Conservation (phyloP, 2,888 invertebrate genomes). For the Apodemia zela region DNA sequence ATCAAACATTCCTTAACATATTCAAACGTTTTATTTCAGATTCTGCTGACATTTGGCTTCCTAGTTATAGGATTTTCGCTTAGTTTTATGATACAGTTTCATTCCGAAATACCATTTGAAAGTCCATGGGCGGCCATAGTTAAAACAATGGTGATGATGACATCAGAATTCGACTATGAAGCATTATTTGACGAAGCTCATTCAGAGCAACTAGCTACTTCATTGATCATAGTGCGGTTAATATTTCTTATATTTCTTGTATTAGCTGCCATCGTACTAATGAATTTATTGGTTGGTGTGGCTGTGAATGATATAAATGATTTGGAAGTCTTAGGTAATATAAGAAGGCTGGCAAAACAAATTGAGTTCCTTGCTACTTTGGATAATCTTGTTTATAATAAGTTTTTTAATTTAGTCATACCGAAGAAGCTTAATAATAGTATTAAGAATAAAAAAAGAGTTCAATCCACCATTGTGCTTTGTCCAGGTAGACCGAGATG, state of each 20-base stretch:
- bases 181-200: constrained; percentile 70
- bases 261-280: constrained; percentile 78
- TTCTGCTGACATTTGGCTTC: constrained; percentile 68
- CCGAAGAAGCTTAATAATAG: constrained; percentile 52
- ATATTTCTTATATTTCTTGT: constrained; percentile 77
- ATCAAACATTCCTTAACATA: background rate
- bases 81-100: constrained; percentile 79
- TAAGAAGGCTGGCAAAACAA: constrained; percentile 76
- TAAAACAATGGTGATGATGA: constrained; percentile 82
- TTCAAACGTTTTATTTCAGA: constrained; percentile 51
- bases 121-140: constrained; percentile 75
- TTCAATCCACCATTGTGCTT: constrained; percentile 48
- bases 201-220: constrained; percentile 56
- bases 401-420: constrained; percentile 54
- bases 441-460: constrained; percentile 60
- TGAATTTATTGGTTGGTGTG: constrained; percentile 81
- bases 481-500: constrained; percentile 65
- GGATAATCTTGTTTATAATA: constrained; percentile 74
- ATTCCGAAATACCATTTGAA: constrained; percentile 69
- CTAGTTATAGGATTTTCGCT: constrained; percentile 78
- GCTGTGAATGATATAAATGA: constrained; percentile 81
- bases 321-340: constrained; percentile 77
- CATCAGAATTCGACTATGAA: constrained; percentile 79
- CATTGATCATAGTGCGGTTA: constrained; percentile 64
- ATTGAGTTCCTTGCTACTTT: constrained; percentile 75